Base-by-base conservation (phyloP, 2,797 vertebrate species). In the Nyctalus aviator region DNA sequence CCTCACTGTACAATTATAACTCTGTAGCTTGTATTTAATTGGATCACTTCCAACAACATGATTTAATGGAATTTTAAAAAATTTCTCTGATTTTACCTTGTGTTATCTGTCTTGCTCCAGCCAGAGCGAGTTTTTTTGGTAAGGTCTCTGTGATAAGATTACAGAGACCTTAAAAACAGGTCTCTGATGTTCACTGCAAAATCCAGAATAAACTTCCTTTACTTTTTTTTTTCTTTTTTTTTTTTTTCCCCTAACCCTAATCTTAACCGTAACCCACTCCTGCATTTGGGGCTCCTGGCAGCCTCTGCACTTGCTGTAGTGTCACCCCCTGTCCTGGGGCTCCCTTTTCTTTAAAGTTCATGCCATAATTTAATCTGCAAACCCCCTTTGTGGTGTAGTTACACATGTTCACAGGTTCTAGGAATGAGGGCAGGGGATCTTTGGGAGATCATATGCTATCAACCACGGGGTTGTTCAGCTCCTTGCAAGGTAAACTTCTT, bases 401-500 rank as follows among this genome's bases (percentile, higher is more conserved):
- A 69, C 73, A 69, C 2, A 37, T 9, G 14, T 41, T 64, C 12
- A 32, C 18, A 72, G 13, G 1, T 50, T 48, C 27, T 44, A 64
- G n/a, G 3, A 5, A 64, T 13, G 12, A 53, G 23, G 7, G 0
- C 1, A 30, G 21, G 0, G 0, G 1, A 64, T 78, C 6, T 72
- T 25, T 6, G 27, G 9, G 25, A 64, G 5, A 5, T 3, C 17
- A n/a, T 55, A 71, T 66, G 73, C 23, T 27, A 64, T 5, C 17
- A 13, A 62, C 1, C 6, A 57, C 11, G 10, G 11, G 5, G 3
- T 50, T 68, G 7, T 78, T 88, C 53, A 46, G 5, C 37, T 72
- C 17, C 15, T 18, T 23, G 66, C 21, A 44, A 93, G 35, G 55
- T 78, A 88, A 84, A 84, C 27, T 78, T 82, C 68, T 77, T 94